Evolutionary conservation across 2,888 invertebrate species (phyloP).

Genomic region (Rotaria socialis): DNA sequence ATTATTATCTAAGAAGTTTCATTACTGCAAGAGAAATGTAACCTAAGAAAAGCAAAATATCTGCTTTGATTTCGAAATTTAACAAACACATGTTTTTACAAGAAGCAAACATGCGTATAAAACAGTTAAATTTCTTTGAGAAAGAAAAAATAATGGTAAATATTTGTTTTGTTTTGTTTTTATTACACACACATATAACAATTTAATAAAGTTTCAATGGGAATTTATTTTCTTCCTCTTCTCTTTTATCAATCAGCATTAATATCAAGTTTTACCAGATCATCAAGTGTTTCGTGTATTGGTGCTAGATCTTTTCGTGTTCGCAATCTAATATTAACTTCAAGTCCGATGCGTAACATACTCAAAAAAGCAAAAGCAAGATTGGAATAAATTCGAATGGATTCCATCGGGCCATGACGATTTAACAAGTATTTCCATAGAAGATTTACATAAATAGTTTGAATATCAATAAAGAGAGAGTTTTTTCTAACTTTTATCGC

Average conservation of each 20-base stretch:
- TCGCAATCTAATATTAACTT: neutral
- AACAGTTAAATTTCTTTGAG: too few species aligned
- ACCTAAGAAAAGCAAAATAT: too few species aligned
- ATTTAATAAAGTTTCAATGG: neutral
- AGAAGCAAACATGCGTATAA: neutral
- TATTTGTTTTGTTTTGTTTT: too few species aligned
- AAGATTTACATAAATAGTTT: neutral
- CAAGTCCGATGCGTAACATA: neutral
- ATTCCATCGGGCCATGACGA: neutral
- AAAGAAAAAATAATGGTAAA: too few species aligned
- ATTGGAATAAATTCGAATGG: neutral
- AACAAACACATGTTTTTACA: neutral
- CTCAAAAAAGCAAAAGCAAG: neutral
- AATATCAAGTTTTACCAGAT: neutral
- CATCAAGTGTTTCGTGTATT: neutral
- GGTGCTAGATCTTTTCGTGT: neutral
- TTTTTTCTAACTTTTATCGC: neutral
- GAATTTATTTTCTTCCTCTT: too few species aligned
- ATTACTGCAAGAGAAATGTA: too few species aligned
- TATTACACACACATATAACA: neutral
- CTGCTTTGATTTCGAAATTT: too few species aligned
- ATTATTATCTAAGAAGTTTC: too few species aligned
- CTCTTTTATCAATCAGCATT: neutral
- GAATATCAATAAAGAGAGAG: neutral
- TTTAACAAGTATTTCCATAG: neutral